phyloP scores from a whole-genome alignment of 2,113 vertebrate genomes.

The Bambusicola thoracicus region DNA sequence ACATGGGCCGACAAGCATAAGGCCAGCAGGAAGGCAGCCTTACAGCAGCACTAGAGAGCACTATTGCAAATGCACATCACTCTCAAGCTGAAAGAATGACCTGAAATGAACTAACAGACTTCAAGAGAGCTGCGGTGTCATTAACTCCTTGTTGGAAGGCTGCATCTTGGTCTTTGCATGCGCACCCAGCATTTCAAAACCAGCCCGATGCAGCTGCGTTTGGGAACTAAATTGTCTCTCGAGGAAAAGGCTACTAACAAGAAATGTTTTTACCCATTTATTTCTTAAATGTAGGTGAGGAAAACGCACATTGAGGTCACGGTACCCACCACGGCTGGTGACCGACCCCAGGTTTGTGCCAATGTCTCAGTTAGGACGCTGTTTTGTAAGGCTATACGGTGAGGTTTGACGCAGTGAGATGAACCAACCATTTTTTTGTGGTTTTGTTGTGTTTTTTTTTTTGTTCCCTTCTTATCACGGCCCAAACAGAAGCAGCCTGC shows the following conservation, averaged over 20 bases:
- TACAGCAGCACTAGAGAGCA: background rate
- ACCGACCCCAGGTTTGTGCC: slow-evolving; percentile 91
- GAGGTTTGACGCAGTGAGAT: slow-evolving; percentile 56
- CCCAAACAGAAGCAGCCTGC: slow-evolving; percentile 87
- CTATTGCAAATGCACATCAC: slow-evolving; percentile 10
- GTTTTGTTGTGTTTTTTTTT: slow-evolving; percentile 59
- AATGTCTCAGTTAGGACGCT: slow-evolving; percentile 55
- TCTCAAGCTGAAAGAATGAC: slow-evolving; percentile 3
- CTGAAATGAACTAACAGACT: slow-evolving; percentile 27
- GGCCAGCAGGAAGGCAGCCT: background rate
- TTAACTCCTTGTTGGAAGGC: background rate
- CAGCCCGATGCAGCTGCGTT: slow-evolving; percentile 38
- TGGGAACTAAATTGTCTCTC: slow-evolving; percentile 55
- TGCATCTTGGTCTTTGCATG: slow-evolving; percentile 63
- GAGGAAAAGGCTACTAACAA: slow-evolving; percentile 71
- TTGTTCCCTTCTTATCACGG: slow-evolving; percentile 65
- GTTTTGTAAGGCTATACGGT: background rate
- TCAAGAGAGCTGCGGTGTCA: background rate
- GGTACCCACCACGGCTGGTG: slow-evolving; percentile 82
- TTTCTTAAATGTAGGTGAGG: slow-evolving; percentile 86
- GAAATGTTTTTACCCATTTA: slow-evolving; percentile 80
- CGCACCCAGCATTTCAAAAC: slow-evolving; percentile 45
- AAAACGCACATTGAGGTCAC: slow-evolving; percentile 85
- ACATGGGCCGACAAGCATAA: background rate
- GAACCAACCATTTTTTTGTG: slow-evolving; percentile 67